A percentile compares a stretch with the other conserved stretches of the same genome.
Conservation (phyloP, 2,888 invertebrate species). For the Cotesia congregata region DNA sequence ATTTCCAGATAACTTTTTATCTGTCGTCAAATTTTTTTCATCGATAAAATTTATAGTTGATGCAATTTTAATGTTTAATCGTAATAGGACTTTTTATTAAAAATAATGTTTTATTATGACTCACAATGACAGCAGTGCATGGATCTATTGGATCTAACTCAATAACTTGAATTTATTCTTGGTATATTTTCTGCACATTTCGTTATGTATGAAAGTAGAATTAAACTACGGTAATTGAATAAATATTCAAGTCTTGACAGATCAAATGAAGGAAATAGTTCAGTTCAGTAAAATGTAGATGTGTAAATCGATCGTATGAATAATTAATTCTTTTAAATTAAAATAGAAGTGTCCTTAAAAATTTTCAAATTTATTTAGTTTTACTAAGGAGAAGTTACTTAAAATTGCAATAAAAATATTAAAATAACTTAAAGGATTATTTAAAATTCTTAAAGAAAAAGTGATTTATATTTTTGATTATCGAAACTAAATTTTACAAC, state of each 20-base stretch:
- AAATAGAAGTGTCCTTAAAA: background rate
- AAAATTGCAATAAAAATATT: background rate
- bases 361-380: background rate
- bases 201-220: background rate
- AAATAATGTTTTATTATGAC: too few species aligned
- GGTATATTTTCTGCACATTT: background rate
- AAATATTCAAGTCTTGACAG: background rate
- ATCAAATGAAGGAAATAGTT: background rate
- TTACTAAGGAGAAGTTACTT: background rate
- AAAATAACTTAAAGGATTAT: background rate
- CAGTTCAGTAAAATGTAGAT: background rate
- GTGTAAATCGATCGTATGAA: background rate
- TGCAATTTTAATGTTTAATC: too few species aligned
- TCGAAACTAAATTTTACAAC: background rate
- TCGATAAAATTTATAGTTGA: too few species aligned
- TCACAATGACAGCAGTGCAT: too few species aligned
- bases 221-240: background rate
- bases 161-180: background rate
- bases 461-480: background rate
- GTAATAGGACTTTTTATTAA: too few species aligned
- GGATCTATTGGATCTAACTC: background rate
- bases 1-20: background rate
- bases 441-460: background rate
- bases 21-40: too few species aligned
- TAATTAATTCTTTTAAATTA: background rate